phyloP scores from a whole-genome alignment of 1,140 invertebrate genomes.

The Nixonia krombeini region DNA sequence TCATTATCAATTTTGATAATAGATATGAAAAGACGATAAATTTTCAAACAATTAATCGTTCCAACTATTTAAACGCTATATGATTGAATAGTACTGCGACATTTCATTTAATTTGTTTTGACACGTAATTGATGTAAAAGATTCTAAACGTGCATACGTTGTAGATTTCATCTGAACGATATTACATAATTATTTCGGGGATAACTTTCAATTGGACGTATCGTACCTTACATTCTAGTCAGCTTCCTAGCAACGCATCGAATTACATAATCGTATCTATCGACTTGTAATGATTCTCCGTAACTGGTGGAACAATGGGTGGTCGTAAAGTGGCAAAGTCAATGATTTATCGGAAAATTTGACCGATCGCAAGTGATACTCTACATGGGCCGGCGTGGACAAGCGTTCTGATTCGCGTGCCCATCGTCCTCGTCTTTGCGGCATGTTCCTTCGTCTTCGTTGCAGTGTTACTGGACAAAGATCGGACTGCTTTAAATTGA shows the following conservation, averaged over 20 bases:
- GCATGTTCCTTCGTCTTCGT: slow-evolving; percentile 50
- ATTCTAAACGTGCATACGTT: not conserved
- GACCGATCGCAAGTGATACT: slow-evolving; percentile 13
- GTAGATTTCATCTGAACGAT: not conserved
- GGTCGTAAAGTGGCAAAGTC: slow-evolving; percentile 27
- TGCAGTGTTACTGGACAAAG: slow-evolving; percentile 41
- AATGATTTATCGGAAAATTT: slow-evolving; percentile 19
- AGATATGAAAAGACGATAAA: no score
- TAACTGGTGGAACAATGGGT: slow-evolving; percentile 24
- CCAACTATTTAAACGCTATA: no score
- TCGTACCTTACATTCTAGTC: slow-evolving; percentile 69
- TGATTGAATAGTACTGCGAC: no score
- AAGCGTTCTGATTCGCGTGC: slow-evolving; percentile 36
- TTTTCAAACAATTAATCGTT: no score
- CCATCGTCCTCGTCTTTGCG: slow-evolving; percentile 48
- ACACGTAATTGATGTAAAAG: not conserved
- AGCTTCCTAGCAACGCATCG: slow-evolving; percentile 70
- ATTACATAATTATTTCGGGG: slow-evolving; percentile 4
- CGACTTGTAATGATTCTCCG: slow-evolving; percentile 16
- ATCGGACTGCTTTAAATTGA: not conserved
- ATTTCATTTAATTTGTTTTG: no score
- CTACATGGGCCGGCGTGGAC: slow-evolving; percentile 34
- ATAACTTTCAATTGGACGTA: slow-evolving; percentile 39
- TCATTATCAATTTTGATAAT: no score
- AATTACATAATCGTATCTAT: slow-evolving; percentile 53